phyloP scores from a whole-genome alignment of 1,140 invertebrate genomes.

The Bathynomus jamesi region DNA sequence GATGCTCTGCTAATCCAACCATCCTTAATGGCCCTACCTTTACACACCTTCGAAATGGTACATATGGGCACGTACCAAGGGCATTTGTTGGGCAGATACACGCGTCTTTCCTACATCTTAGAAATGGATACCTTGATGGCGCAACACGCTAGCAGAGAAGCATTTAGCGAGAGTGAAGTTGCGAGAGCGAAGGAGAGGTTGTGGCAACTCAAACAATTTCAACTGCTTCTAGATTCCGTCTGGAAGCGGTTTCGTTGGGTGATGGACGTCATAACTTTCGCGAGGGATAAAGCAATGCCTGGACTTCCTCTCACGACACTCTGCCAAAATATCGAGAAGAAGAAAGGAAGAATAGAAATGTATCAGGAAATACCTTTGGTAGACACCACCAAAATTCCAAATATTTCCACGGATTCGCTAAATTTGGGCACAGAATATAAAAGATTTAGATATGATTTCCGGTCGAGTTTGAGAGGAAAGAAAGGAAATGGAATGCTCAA shows the following conservation, averaged over 20 bases:
- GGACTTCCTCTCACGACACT: conserved; percentile 24
- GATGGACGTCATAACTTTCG: conserved; percentile 86
- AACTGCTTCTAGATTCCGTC: conserved; percentile 66
- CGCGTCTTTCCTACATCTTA: conserved; percentile 78
- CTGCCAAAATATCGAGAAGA: not conserved
- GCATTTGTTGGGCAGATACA: conserved; percentile 78
- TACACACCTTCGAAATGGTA: conserved; percentile 72
- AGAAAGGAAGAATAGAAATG: not conserved
- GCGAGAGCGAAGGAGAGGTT: conserved; percentile 74
- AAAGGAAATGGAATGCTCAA: conserved; percentile 22
- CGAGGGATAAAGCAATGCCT: conserved; percentile 59
- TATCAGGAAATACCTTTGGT: no score
- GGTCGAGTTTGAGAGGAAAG: conserved; percentile 21
- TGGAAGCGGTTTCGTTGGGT: conserved; percentile 93
- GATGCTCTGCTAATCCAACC: conserved; percentile 45
- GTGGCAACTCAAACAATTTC: conserved; percentile 68
- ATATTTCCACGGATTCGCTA: conserved; percentile 29
- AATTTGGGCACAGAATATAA: conserved; percentile 29
- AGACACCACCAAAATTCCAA: not conserved
- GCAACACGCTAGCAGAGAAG: conserved; percentile 83
- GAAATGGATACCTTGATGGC: conserved; percentile 86
- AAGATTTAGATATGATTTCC: conserved; percentile 29
- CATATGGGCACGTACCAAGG: conserved; percentile 83
- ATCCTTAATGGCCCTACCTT: conserved; percentile 24
- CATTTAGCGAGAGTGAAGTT: conserved; percentile 82